These are phyloP conservation scores for Palloptera scutellata DNA, from an alignment of 2,888 invertebrate genomes.

Conservation along the genomic window DNA sequence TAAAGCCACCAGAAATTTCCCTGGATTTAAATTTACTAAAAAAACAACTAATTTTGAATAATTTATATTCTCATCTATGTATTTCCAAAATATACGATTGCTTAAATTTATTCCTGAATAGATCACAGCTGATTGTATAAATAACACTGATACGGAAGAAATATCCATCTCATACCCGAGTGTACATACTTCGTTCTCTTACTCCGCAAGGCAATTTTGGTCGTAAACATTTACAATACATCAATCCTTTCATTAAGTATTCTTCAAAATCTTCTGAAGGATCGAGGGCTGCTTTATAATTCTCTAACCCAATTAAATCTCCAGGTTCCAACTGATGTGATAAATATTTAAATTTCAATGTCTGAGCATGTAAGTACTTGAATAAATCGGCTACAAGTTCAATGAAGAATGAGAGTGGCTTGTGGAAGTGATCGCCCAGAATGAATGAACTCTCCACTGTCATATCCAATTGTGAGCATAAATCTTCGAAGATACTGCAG, in stretches of 20 bases:
- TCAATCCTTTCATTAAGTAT: conserved; percentile 44
- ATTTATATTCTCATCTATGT: neutral
- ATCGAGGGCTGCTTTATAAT: conserved; percentile 47
- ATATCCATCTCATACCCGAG: too few species aligned
- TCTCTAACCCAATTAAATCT: conserved; percentile 48
- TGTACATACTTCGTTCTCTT: too few species aligned
- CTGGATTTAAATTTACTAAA: too few species aligned
- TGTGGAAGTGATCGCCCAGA: conserved; percentile 51
- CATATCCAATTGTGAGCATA: conserved; percentile 47
- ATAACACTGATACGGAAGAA: neutral
- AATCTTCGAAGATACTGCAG: conserved; percentile 45
- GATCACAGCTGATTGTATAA: neutral
- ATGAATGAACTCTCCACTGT: conserved; percentile 47
- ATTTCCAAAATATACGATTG: neutral
- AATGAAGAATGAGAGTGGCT: conserved; percentile 48
- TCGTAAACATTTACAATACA: conserved; percentile 52
- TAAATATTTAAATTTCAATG: conserved; percentile 49
- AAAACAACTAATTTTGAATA: too few species aligned
- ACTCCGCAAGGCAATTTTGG: conserved; percentile 18
- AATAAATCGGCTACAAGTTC: conserved; percentile 51
- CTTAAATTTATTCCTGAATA: neutral
- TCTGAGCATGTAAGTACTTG: conserved; percentile 49
- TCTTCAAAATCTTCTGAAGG: conserved; percentile 51
- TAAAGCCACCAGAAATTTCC: too few species aligned
- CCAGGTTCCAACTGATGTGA: conserved; percentile 54